Percentiles rank a stretch among this genome's conserved stretches.
Evolutionary conservation across 1,140 invertebrate species (phyloP).

Genomic region (Eulimnadia texana): DNA sequence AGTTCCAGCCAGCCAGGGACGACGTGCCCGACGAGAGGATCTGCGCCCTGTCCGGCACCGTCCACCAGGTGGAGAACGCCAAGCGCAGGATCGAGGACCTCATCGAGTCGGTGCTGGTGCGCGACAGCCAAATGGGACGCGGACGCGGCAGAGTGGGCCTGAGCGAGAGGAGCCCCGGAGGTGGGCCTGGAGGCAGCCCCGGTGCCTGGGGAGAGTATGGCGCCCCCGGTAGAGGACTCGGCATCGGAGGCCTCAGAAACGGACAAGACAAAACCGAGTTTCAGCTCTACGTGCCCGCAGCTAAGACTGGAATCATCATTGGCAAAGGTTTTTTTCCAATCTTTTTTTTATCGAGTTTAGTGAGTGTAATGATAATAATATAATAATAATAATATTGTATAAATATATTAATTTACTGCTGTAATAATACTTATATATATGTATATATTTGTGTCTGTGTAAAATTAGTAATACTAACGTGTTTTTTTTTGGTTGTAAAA

Average conservation of each 20-base stretch:
- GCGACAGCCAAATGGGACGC: slow-evolving; percentile 41
- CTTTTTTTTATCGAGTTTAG: no score
- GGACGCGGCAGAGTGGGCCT: slow-evolving; percentile 18
- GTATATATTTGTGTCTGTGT: no score
- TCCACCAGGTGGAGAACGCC: slow-evolving; percentile 73
- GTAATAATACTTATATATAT: no score
- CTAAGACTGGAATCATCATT: slow-evolving; percentile 90
- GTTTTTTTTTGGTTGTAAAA: no score
- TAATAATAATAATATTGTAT: no score
- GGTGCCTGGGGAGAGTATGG: slow-evolving; percentile 23
- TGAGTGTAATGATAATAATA: no score
- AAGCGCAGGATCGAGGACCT: slow-evolving; percentile 74
- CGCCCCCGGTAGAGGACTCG: slow-evolving; percentile 22
- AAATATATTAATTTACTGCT: no score
- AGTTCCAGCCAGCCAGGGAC: slow-evolving; percentile 70
- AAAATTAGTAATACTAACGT: no score
- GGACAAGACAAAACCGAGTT: slow-evolving; percentile 32
- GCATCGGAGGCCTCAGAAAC: slow-evolving; percentile 23
- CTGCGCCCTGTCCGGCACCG: slow-evolving; percentile 69
- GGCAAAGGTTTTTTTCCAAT: slow-evolving; percentile 52
- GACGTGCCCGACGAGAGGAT: slow-evolving; percentile 71
- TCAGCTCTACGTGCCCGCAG: slow-evolving; percentile 77
- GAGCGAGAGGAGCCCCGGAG: slow-evolving; percentile 16
- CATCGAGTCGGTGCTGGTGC: slow-evolving; percentile 66
- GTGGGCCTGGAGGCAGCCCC: slow-evolving; percentile 24